Evolutionary conservation across 1,140 invertebrate species (phyloP), one percentile per base, ranked within the genome.

Genomic region (Leptinotarsa texana): DNA sequence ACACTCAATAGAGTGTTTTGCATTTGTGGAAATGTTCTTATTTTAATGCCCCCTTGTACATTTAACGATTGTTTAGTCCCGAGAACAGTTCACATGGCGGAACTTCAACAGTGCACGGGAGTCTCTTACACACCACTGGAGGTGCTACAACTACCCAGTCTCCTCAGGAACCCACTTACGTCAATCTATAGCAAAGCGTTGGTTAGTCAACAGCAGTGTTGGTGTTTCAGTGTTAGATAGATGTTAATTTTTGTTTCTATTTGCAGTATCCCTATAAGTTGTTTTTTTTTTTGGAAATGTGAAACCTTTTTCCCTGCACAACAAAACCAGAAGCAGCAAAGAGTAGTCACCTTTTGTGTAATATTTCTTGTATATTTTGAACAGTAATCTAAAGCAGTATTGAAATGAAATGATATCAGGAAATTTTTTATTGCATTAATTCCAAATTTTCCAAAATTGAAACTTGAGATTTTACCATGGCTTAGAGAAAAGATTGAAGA

Each of bases 161-260:
- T 82, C 93, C 93, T 80, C 94, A 95, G 88, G 94, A 94, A 89
- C 94, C 94, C 77, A 95, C 94, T 83, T 96, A 96, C 90, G 94
- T 96, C 86, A 95, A 95, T 92, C 93, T 95, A 90, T 95, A 94
- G 92, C 91, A 90, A 90, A 90, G 89, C 88, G 89, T 89, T 86
- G 86, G 87, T 88, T 88, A 89, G 89, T 88, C 88, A 90, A 89
- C 89, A 89, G 89, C 84, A 84, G 83, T 84, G 84, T 83, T 84
- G 80, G 83, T 85, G 83, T 84, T 83, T 82, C 79, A 57, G 51
- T 57, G 51, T 57, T 57, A 57, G 51, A 57, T 57, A 57, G 51
- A 57, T 57, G 72, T 75, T 57, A 57, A 17, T 57, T 57, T 57
- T 57, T 57, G 51, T 17, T 15, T 42, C 8, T 42, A 11, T 42